Evolutionary conservation across 2,888 invertebrate genomes (phyloP), one percentile per base, ranked within the genome.

Genomic region (Augiades crinisus): DNA sequence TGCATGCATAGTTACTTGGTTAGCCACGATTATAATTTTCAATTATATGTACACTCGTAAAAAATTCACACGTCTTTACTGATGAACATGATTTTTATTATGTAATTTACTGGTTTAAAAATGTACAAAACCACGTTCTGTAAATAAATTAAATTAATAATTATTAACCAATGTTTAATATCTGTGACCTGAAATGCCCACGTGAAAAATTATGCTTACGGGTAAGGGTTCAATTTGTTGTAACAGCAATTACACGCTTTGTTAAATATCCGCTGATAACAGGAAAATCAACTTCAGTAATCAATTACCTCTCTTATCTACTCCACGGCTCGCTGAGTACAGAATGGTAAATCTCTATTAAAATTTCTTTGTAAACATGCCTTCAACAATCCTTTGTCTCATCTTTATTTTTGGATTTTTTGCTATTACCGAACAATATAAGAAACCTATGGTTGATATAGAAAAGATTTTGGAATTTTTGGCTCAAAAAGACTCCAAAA

Each of bases 191-290:
- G n/a, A n/a, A n/a, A n/a, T n/a, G n/a, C n/a, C n/a, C n/a, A n/a
- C n/a, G n/a, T n/a, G n/a, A n/a, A n/a, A n/a, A n/a, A n/a, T n/a
- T n/a, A n/a, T n/a, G n/a, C n/a, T n/a, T n/a, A n/a, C n/a, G n/a
- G n/a, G n/a, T n/a, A n/a, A n/a, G n/a, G n/a, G n/a, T 19, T 36
- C 12, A 41, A 34, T 41, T 17, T 41, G 36, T 24, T 16, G 49
- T 43, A 36, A 34, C 17, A 14, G 30, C 45, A 59, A 62, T 63
- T 54, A 54, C 46, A 56, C 57, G 59, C 46, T 47, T 55, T 43
- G 51, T 56, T 55, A 49, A 57, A 57, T 46, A 47, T 51, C 21
- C 21, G 16, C 40, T 54, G 36, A 51, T 56, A 47, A 47, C 33
- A 45, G n/a, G 37, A 46, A 38, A 34, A 34, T 49, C 34, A 53